phyloP scores from a whole-genome alignment of 2,113 vertebrate genomes.

The Steatornis caripensis region DNA sequence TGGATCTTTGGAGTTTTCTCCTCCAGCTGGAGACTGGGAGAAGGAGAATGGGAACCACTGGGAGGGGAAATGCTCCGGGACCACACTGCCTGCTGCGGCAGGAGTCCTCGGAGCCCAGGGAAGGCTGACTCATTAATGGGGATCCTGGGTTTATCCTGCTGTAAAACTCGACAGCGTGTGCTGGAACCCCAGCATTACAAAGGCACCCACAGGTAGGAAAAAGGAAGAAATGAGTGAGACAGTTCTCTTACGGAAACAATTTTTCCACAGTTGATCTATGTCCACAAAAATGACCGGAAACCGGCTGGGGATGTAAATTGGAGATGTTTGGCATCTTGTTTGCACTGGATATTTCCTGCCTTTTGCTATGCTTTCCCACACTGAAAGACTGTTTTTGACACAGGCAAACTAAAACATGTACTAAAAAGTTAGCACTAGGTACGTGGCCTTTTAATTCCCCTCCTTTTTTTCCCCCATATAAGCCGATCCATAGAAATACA shows the following conservation, averaged over 20 bases:
- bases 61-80: background rate
- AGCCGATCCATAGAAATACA: background rate
- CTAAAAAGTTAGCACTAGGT: background rate
- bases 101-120: background rate
- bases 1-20: background rate
- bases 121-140: background rate
- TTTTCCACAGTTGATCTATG: background rate
- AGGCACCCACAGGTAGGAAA: background rate
- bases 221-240: background rate
- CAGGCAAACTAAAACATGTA: background rate
- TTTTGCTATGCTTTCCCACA: constrained; percentile 16
- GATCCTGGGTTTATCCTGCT: background rate
- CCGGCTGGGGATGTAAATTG: constrained; percentile 21
- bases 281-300: constrained; percentile 32
- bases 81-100: fast-evolving
- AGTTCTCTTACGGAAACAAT: background rate
- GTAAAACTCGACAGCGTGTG: background rate
- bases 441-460: background rate
- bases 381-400: background rate
- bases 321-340: background rate
- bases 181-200: background rate
- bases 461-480: background rate
- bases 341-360: constrained; percentile 27
- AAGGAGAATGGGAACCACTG: background rate
- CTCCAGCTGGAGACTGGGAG: background rate